These are phyloP conservation scores for Paraescarpia echinospica DNA, from an alignment of 1,140 invertebrate genomes.

Conservation along the genomic window DNA sequence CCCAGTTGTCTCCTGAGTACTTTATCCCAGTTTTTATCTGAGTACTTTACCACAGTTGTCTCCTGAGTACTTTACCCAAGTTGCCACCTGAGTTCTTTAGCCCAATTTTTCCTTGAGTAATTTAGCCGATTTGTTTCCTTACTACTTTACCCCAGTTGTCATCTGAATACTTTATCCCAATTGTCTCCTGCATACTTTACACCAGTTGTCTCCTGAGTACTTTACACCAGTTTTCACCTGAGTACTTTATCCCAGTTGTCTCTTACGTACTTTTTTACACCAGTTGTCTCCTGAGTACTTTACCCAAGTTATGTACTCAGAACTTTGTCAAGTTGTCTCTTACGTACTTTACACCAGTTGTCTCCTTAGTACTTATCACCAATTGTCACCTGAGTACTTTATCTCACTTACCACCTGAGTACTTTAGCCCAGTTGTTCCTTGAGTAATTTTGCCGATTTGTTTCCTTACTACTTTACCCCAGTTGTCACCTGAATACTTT, in stretches of 20 bases:
- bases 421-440: slow-evolving; percentile 71
- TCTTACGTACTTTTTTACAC: slow-evolving; percentile 73
- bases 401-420: slow-evolving; percentile 79
- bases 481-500: no score
- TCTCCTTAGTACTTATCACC: slow-evolving; percentile 78
- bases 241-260: slow-evolving; percentile 72
- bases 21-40: slow-evolving; percentile 75
- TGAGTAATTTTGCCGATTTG: no score
- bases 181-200: slow-evolving; percentile 75
- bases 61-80: slow-evolving; percentile 74
- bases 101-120: slow-evolving; percentile 78
- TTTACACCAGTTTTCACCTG: slow-evolving; percentile 73
- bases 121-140: slow-evolving; percentile 78
- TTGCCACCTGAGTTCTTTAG: slow-evolving; percentile 81
- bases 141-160: no score
- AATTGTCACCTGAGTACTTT: no score
- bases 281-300: slow-evolving; percentile 76
- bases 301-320: slow-evolving; percentile 68
- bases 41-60: slow-evolving; percentile 80
- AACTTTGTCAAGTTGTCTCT: no score
- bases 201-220: slow-evolving; percentile 54
- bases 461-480: no score
- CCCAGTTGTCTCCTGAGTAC: slow-evolving; percentile 78
- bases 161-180: slow-evolving; percentile 40
- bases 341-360: slow-evolving; percentile 38